Base-by-base conservation (phyloP, 2,113 vertebrate species). In the Alexandromys fortis region DNA sequence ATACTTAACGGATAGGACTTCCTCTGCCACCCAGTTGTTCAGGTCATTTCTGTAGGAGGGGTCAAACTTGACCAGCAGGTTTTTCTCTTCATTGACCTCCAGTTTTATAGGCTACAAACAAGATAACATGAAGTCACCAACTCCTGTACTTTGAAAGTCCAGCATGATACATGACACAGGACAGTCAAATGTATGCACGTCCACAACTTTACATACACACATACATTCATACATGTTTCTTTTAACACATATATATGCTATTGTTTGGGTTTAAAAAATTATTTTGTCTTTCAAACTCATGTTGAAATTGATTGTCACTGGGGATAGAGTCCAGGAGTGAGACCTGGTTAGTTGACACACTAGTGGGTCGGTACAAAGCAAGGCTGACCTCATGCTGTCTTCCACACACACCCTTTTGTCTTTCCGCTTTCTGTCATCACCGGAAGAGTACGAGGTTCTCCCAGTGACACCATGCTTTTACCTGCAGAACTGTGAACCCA, bases 11-110 rank as follows among this genome's bases (percentile, higher is more conserved):
- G 97, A 89, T 61, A 99, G 98, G 9, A 96, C 49, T 94, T 99
- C 98, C 78, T 99, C 98, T 26, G 97, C 86, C 5, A 98, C 90
- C 86, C 97, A 96, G 67, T 95, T 99, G 42, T 97, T 87, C 3
- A 89, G 76, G 95, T 99, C 98, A 1, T 91, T 93, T 89, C 81
- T 86, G 94, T 97, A 98, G 42, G 86, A 52, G 68, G 99, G 99
- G 96, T 99, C 98, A 96, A 99, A 99, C 77, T 98, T 97, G 3
- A 99, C 61, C 96, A 98, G 99, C 65, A 99, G 52, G 16, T 98
- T 98, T 42, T 97, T 96, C 86, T 98, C 96, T 91, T 94, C 97
- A 30, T 97, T 96, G 1, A 95, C 73, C 1, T 96, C 97, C 98
- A 99, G 85, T 93, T 97, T 98, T 65, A 99, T 13, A 7, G 98